Base-by-base conservation (phyloP, 2,113 vertebrate genomes). In the Columba livia region DNA sequence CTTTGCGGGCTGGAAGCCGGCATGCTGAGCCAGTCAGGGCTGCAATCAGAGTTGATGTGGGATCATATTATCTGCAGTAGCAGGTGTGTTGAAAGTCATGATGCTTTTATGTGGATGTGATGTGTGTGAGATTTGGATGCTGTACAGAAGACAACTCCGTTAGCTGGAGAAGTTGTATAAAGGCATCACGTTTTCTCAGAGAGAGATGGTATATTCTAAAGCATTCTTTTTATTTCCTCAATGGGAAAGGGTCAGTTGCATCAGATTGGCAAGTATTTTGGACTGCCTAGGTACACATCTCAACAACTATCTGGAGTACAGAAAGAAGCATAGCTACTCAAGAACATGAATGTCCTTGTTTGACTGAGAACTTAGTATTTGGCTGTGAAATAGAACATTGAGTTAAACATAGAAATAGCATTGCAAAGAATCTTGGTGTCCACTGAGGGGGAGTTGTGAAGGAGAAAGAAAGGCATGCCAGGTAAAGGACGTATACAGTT, bases 381-480 rank as follows among this genome's bases (percentile, higher is more conserved):
- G 62, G 7, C 12, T 73, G 44, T 10, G 51, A 58, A 77, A 40
- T 7, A 29, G 42, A 85, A 32, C 4, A 10, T 0, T 12, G 23
- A 79, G 15, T 65, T 56, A 25, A 69, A 6, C 9, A 80, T 24
- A 65, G 21, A 80, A 95, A 28, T 28, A 31, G 3, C 10, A 40
- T 29, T 57, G 10, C 19, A 26, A 5, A 44, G 32, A 70, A 47
- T 19, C 8, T 42, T 50, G 15, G 4, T 60, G 9, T 32, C 25
- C 21, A 10, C 15, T 14, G 7, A 0, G 1, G 1, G 2, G 11
- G 6, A 40, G 4, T 21, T 2, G 4, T 10, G 32, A 20, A 67
- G 34, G 32, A 60, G 34, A 38, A n/a, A 50, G 15, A 44, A 44
- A 60, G 7, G 12, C 8, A 7, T 69, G 9, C 13, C 24, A 50